Base-by-base conservation (phyloP, 2,113 vertebrate species). In the Heteronetta atricapilla region DNA sequence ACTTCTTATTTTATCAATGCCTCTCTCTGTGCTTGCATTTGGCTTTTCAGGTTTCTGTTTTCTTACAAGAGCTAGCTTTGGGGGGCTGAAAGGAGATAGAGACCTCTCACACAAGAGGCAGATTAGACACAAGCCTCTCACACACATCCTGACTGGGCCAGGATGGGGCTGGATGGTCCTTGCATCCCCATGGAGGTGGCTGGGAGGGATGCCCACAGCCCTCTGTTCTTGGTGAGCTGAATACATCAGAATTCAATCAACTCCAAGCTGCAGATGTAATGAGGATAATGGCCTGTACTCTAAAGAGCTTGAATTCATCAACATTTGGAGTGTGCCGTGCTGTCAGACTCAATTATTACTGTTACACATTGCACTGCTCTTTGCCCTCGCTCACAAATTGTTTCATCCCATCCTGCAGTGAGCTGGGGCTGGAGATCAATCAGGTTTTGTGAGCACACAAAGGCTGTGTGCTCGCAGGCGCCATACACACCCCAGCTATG, bases 241-340 rank as follows among this genome's bases (percentile, higher is more conserved):
- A 72, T 72, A 83, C 0, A 1, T 23, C 52, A 67, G 31, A 59
- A 87, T 85, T 92, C n/a, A 85, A 34, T 17, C 68, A 86, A 56
- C 50, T 25, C 28, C 0, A 0, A 82, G 60, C 69, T 68, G 42
- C 63, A 70, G 14, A 26, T 60, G 13, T 46, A 72, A 86, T 44
- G 48, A 75, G 31, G 83, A 90, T 82, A 72, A 86, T 58, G 69
- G 62, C 69, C 34, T 0, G 0, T 42, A 22, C 56, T 86, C 83
- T 60, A 38, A 91, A 93, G 91, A 76, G 29, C 38, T 90, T 92
- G 69, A 90, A 84, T 77, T 95, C 74, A 69, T 82, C 88, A 92
- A 46, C 58, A 40, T 84, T 78, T 82, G 58, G 80, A 84, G 72
- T 84, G 52, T 50, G 50, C 59, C 69, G 13, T n/a, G 21, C 66